Conservation (phyloP, 2,113 vertebrate genomes). For the Arizona elegans region DNA sequence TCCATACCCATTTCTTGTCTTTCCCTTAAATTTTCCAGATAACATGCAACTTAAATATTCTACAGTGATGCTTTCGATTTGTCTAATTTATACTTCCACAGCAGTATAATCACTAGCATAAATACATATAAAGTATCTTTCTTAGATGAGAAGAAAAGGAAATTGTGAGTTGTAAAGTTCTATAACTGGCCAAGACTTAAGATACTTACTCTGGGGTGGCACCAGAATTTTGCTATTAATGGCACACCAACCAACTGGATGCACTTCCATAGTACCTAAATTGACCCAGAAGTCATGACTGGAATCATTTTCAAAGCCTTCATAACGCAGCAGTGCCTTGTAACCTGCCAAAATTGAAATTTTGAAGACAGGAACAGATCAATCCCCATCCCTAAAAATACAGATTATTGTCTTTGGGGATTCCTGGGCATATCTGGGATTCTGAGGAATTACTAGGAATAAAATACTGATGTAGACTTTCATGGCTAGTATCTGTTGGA, state of each 20-base stretch:
- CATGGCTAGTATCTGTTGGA: not conserved
- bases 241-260: conserved; percentile 95
- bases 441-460: not conserved
- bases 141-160: not conserved
- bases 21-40: not conserved
- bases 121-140: not conserved
- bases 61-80: not conserved
- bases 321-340: conserved; percentile 85
- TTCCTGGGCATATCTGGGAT: not conserved
- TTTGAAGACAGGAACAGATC: not conserved
- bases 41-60: not conserved
- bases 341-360: conserved; percentile 76
- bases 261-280: conserved; percentile 85
- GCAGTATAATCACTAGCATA: not conserved
- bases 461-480: not conserved
- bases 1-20: not conserved
- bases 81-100: not conserved
- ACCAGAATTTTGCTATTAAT: conserved; percentile 94
- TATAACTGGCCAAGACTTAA: not conserved
- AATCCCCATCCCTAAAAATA: not conserved
- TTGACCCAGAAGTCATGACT: conserved; percentile 92
- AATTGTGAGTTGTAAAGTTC: not conserved
- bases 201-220: conserved; percentile 85
- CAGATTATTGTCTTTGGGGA: not conserved
- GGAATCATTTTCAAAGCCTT: conserved; percentile 87